phyloP scores from a whole-genome alignment of 2,888 invertebrate genomes.

The Drosophila anomalata region DNA sequence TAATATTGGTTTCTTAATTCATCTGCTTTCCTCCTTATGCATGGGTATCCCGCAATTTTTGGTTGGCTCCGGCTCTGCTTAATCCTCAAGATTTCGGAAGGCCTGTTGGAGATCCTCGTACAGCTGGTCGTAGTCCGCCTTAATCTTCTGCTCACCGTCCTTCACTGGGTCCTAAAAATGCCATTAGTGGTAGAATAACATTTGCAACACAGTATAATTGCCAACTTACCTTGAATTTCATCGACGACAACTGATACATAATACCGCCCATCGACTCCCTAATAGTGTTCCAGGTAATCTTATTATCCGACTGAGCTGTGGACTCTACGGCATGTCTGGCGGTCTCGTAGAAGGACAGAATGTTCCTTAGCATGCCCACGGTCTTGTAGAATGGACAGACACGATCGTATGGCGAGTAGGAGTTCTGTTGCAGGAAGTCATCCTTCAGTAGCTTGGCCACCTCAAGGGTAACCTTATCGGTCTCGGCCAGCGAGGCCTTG shows the following conservation, averaged over 20 bases:
- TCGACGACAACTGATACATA: conserved; percentile 97
- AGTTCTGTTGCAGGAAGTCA: conserved; percentile 99
- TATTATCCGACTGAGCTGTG: conserved; percentile 98
- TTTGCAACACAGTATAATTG: too few species aligned
- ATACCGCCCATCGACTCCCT: conserved; percentile 97
- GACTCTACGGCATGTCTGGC: conserved; percentile 98
- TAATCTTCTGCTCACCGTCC: conserved; percentile 98
- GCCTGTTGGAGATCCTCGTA: conserved; percentile 97
- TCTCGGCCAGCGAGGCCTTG: conserved; percentile 98
- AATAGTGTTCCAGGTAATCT: conserved; percentile 98
- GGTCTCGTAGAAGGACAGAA: conserved; percentile 98
- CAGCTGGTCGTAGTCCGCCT: conserved; percentile 97
- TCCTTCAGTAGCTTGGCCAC: conserved; percentile 99
- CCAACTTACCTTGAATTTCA: conserved; percentile 96
- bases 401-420: conserved; percentile 96
- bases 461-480: conserved; percentile 99
- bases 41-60: conserved; percentile 35
- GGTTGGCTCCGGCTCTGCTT: conserved; percentile 81
- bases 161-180: conserved; percentile 94
- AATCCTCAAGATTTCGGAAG: conserved; percentile 99
- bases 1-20: conserved; percentile 64
- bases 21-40: conserved; percentile 44
- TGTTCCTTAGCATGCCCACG: conserved; percentile 98
- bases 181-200: not conserved
- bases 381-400: conserved; percentile 99